Base-by-base conservation (phyloP, 1,140 invertebrate genomes). In the Elysia chlorotica region DNA sequence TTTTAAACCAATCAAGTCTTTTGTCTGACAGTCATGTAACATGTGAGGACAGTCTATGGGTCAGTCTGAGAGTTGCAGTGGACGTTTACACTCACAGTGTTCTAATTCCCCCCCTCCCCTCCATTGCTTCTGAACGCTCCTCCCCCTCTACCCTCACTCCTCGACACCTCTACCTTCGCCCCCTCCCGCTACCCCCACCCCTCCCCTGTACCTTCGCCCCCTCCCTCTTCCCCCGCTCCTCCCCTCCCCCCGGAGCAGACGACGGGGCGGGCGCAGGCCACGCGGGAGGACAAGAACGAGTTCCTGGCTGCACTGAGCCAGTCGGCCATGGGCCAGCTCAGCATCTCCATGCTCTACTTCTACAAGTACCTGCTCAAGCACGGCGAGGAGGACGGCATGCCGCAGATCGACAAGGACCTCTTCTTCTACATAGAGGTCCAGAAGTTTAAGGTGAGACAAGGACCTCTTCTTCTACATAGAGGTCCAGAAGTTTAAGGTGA, bases 391-490 rank as follows among this genome's bases (percentile, higher is more conserved):
- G 85, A 88, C 66, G 80, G 78, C 21, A 73, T 81, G 65, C 84
- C 85, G n/a, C 80, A 82, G 33, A 77, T 87, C 21, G 85, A 87
- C 74, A 84, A 85, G 71, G 86, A 88, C 76, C 79, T 88, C 37
- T 84, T 87, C 76, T 88, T 87, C 74, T 88, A 86, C 57, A 82
- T 87, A 36, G 87, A 88, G 78, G 83, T 86, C 28, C 85, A 85
- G 65, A 85, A 87, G 59, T 86, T 87, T 54, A 88, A 87, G 83
- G 86, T 86, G 87, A n/a, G 85, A 87, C 74, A 84, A 85, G 71
- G 86, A 88, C 76, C 79, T 88, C 35, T 84, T 87, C 76, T 88
- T 87, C 74, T 88, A 86, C 57, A 82, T 87, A 36, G 87, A 88
- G 78, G 83, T 86, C 28, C 85, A 85, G 65, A 85, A 87, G 59